phyloP scores from a whole-genome alignment of 2,797 vertebrate species.

The Parauchenoglanis ngamensis region DNA sequence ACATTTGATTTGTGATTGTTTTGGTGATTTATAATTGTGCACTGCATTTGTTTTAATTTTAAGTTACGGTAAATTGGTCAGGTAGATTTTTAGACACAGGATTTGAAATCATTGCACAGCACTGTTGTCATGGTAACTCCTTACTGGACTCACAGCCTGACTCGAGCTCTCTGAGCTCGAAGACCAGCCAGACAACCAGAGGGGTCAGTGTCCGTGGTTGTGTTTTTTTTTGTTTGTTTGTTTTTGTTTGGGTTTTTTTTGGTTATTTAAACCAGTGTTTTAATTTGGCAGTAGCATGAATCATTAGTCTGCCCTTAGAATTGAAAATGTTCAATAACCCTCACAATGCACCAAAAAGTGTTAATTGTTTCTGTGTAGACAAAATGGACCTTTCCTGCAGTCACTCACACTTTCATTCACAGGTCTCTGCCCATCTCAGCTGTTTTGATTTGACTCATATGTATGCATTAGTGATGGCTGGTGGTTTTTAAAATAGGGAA shows the following conservation, averaged over 20 bases:
- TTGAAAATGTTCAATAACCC: background rate
- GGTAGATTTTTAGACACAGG: background rate
- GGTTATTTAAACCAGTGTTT: background rate
- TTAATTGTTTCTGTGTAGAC: conserved; percentile 53
- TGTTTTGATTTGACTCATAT: background rate
- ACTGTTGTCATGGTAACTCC: background rate
- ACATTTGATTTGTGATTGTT: too few relatives aligned
- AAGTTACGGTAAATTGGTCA: background rate
- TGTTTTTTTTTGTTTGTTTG: background rate
- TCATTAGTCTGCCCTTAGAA: background rate
- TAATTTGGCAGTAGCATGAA: background rate
- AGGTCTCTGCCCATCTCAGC: background rate
- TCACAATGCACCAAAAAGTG: background rate
- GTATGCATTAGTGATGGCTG: background rate
- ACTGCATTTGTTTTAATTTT: background rate
- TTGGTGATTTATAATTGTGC: background rate
- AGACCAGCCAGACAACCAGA: background rate
- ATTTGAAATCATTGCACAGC: conserved; percentile 1
- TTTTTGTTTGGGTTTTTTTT: too few relatives aligned
- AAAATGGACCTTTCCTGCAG: background rate
- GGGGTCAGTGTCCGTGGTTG: background rate
- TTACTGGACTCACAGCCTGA: background rate
- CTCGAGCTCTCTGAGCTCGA: background rate
- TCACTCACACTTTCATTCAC: background rate
- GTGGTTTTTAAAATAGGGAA: background rate